These are phyloP conservation scores for Bryconaethiops microstoma DNA, from an alignment of 2,797 vertebrate species.

Conservation along the genomic window DNA sequence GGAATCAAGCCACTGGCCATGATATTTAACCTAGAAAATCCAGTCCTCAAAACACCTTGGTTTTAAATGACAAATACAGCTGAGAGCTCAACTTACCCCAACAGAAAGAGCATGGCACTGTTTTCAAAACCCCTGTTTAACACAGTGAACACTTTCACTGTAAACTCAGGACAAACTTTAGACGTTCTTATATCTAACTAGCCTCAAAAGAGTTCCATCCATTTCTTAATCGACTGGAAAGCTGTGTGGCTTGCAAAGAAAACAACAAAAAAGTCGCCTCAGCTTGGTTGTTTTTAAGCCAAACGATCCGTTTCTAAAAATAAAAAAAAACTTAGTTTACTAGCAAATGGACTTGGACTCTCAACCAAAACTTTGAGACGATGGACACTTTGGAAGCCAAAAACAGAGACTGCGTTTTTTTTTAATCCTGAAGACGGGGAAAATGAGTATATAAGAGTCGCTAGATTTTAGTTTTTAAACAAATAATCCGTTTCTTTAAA, in stretches of 20 bases:
- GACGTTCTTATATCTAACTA: not conserved
- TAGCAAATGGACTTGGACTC: not conserved
- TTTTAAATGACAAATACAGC: not conserved
- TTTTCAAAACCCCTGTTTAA: not conserved
- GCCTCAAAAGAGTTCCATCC: no score
- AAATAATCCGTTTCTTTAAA: not conserved
- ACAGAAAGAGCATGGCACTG: not conserved
- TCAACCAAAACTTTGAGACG: constrained; percentile 8
- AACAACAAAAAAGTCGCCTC: not conserved
- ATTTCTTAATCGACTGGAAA: not conserved
- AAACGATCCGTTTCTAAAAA: not conserved
- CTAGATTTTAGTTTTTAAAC: not conserved
- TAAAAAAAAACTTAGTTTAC: constrained; percentile 8
- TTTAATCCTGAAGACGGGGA: no score
- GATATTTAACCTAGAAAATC: not conserved
- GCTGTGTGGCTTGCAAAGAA: not conserved
- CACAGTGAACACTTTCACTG: constrained; percentile 3
- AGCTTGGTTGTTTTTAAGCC: not conserved
- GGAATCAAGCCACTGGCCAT: not conserved
- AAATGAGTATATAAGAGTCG: no score
- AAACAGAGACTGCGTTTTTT: no score
- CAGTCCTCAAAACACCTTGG: not conserved
- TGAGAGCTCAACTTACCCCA: not conserved
- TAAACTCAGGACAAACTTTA: no score
- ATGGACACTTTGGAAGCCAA: constrained; percentile 5